phyloP scores from a whole-genome alignment of 2,888 invertebrate species.

The Petrolisthes cinctipes region DNA sequence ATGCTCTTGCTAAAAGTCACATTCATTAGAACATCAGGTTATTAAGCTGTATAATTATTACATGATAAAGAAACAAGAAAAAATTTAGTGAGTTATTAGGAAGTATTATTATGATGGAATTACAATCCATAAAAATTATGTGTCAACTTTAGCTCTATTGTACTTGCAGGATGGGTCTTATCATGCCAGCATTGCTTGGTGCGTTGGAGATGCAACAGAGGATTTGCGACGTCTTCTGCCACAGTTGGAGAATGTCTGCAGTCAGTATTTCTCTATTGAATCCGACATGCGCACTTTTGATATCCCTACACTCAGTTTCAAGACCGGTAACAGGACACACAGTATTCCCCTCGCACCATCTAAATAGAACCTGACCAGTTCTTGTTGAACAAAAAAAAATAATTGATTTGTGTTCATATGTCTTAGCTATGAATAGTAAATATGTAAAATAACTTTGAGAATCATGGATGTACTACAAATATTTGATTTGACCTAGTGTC shows the following conservation, averaged over 20 bases:
- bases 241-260: conserved; percentile 56
- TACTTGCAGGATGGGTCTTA: conserved; percentile 80
- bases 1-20: too few species aligned
- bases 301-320: conserved; percentile 44
- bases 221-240: conserved; percentile 62
- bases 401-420: not conserved
- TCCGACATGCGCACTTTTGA: conserved; percentile 63
- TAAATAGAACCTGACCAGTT: not conserved
- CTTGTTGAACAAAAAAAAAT: not conserved
- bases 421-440: too few species aligned
- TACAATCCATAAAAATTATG: too few species aligned
- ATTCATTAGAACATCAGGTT: too few species aligned
- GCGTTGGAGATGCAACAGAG: conserved; percentile 77
- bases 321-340: conserved; percentile 57
- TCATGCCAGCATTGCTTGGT: conserved; percentile 88
- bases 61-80: too few species aligned
- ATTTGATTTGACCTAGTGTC: too few species aligned
- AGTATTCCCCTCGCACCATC: conserved; percentile 37
- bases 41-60: too few species aligned
- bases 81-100: too few species aligned
- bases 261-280: conserved; percentile 57
- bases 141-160: too few species aligned
- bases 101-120: too few species aligned
- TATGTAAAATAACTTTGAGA: too few species aligned
- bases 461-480: too few species aligned